Conservation (phyloP, 1,140 invertebrate genomes). For the Zaprionus inermis region DNA sequence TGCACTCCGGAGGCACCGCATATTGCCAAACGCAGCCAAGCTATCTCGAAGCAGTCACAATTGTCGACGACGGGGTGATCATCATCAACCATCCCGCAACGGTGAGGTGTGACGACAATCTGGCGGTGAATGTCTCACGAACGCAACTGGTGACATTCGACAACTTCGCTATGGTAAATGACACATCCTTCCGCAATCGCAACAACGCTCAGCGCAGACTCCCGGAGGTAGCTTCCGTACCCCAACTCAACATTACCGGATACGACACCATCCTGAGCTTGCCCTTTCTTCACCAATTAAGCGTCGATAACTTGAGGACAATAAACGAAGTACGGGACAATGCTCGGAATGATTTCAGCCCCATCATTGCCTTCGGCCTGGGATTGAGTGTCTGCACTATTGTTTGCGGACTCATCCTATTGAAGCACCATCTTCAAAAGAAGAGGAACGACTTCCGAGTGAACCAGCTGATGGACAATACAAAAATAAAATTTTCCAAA, state of each 20-base stretch:
- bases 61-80: background rate
- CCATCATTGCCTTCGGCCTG: background rate
- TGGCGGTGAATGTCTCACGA: too few species aligned
- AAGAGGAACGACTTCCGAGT: background rate
- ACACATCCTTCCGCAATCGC: background rate
- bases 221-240: background rate
- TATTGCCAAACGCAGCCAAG: background rate
- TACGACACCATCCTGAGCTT: background rate
- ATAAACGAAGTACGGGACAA: background rate
- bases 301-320: too few species aligned
- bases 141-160: too few species aligned
- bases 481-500: too few species aligned
- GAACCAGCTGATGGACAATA: background rate
- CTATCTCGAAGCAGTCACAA: background rate
- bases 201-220: background rate
- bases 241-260: background rate
- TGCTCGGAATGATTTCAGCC: background rate
- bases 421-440: background rate
- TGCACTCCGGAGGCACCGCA: background rate
- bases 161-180: too few species aligned
- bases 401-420: background rate
- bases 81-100: background rate
- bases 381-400: background rate
- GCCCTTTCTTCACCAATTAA: background rate
- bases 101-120: background rate